Base-by-base conservation (phyloP, 1,140 invertebrate species). In the Eriocheir sinensis region DNA sequence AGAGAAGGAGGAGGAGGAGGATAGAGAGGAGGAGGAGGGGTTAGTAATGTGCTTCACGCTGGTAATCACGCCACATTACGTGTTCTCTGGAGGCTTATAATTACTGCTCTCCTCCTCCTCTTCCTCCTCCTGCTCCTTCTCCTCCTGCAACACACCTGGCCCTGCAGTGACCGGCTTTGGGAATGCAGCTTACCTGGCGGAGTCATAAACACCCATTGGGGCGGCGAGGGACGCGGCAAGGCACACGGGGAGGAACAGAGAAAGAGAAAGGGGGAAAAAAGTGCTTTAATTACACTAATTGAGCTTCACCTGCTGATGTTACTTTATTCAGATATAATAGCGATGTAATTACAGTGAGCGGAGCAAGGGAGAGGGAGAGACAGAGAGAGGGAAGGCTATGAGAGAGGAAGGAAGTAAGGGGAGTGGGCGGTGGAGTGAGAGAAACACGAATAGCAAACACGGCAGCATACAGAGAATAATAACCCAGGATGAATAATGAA, bases 241-340 rank as follows among this genome's bases (percentile, higher is more conserved):
- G 60, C 60, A 4, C 60, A 72, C 6, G 60, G 60, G 60, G 21
- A n/a, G 27, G 27, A n/a, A 8, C 21, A 48, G 44, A 48, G 44
- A 48, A 15, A 48, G 15, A 72, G n/a, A 72, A 72, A 72, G 60
- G 44, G 15, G 44, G 15, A 48, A 72, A 72, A 72, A 72, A 72
- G 60, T 72, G 60, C 60, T 72, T n/a, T 72, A 72, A 72, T 72
- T n/a, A 72, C 60, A 72, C 60, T 72, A 72, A 72, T 72, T 72
- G 60, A n/a, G 60, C 27, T 72, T 72, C 60, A 72, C 27, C 60
- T 72, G 60, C 60, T 27, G 27, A 27, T 72, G 60, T 72, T 72
- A 72, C 60, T 72, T 72, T 72, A 72, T 72, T 72, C 60, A 72
- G 60, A 72, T 72, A 72, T 72, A 72, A 72, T 72, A n/a, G 60